Evolutionary conservation across 1,140 invertebrate genomes (phyloP).

Genomic region (Tribolium castaneum): DNA sequence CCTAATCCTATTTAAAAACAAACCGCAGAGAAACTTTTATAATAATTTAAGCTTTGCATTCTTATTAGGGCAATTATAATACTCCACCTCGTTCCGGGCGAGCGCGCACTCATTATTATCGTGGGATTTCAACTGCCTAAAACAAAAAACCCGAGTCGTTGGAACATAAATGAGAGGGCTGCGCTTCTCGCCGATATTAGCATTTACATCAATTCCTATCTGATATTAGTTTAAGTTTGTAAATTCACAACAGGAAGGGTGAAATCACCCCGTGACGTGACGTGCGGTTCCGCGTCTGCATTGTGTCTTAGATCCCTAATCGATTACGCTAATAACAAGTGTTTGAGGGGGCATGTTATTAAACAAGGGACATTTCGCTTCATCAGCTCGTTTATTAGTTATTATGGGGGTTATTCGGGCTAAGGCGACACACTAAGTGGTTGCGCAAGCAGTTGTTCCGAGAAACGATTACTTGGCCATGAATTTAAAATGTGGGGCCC

Average conservation of each 20-base stretch:
- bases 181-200: slow-evolving; percentile 8
- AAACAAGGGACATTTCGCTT: slow-evolving; percentile 57
- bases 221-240: slow-evolving; percentile 50
- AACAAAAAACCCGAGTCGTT: not conserved
- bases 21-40: slow-evolving; percentile 57
- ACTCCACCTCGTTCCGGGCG: slow-evolving; percentile 48
- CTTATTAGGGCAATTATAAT: slow-evolving; percentile 58
- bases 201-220: slow-evolving; percentile 49
- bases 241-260: slow-evolving; percentile 46
- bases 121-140: slow-evolving; percentile 16
- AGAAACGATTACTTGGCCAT: slow-evolving; percentile 49
- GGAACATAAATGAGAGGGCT: not conserved
- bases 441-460: slow-evolving; percentile 39
- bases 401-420: slow-evolving; percentile 51
- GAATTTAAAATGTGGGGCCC: slow-evolving; percentile 51
- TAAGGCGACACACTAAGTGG: slow-evolving; percentile 47
- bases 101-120: slow-evolving; percentile 28
- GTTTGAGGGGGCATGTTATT: slow-evolving; percentile 52
- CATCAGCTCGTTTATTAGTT: slow-evolving; percentile 57
- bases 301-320: slow-evolving; percentile 50
- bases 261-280: slow-evolving; percentile 41
- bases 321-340: slow-evolving; percentile 54
- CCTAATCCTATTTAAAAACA: slow-evolving; percentile 58
- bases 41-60: slow-evolving; percentile 58
- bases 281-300: slow-evolving; percentile 17